These are phyloP conservation scores for Struthio camelus DNA, from an alignment of 2,113 vertebrate genomes.

Conservation along the genomic window DNA sequence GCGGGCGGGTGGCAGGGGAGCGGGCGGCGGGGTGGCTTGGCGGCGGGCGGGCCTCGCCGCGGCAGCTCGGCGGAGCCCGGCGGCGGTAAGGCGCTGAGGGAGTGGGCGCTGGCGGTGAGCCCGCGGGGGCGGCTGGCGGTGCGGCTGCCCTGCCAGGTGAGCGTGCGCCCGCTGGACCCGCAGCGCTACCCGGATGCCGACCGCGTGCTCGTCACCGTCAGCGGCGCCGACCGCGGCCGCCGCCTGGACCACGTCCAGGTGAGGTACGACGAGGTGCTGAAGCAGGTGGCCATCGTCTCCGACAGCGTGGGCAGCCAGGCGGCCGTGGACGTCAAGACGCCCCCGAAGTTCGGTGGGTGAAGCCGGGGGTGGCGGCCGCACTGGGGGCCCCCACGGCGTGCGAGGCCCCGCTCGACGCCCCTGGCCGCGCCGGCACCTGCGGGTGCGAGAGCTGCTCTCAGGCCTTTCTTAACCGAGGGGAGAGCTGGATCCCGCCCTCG, in stretches of 20 bases:
- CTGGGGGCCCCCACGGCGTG: no score
- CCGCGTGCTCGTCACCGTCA: constrained; percentile 78
- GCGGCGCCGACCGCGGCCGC: constrained; percentile 34
- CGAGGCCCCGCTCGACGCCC: no score
- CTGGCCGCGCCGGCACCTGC: no score
- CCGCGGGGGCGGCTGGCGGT: constrained; percentile 82
- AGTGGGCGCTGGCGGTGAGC: constrained; percentile 80
- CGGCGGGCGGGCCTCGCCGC: background rate
- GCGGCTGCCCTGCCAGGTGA: constrained; percentile 81
- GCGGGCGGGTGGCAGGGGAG: background rate
- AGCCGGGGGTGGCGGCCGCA: no score
- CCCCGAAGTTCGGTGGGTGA: constrained; percentile 86
- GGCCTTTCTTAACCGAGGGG: no score
- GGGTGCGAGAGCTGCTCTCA: no score
- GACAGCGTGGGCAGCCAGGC: constrained; percentile 67
- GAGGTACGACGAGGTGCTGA: constrained; percentile 77
- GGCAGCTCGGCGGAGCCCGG: background rate
- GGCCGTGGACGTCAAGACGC: constrained; percentile 81
- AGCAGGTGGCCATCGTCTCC: constrained; percentile 76
- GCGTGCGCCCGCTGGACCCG: constrained; percentile 81
- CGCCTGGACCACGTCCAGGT: constrained; percentile 73
- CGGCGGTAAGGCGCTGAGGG: constrained; percentile 46
- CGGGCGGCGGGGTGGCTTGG: background rate
- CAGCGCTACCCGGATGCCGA: constrained; percentile 78
- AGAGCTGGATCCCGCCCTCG: accelerated